Base-by-base conservation (phyloP, 2,888 invertebrate genomes). In the Drosophila demipolita region DNA sequence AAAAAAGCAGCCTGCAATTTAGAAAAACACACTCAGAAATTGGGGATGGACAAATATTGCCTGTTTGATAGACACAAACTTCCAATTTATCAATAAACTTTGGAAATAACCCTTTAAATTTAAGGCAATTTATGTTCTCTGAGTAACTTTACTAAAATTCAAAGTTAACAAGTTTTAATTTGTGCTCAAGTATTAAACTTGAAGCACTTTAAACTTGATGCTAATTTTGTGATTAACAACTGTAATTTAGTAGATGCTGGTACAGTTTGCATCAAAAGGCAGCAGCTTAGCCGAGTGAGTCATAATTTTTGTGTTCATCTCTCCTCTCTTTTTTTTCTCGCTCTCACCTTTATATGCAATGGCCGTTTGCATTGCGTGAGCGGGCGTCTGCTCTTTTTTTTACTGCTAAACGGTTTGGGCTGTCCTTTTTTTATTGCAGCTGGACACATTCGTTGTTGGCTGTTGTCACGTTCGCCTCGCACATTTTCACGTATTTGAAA, bases 401-500 rank as follows among this genome's bases (percentile, higher is more conserved):
- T 86, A 81, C 75, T 81, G 90, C 86, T 82, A 80, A 81, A 83
- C 68, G 77, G 75, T 88, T 80, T 67, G 67, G 53, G 36, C 29
- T 40, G 61, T 64, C 66, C 72, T 52, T 73, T 69, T 55, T 63
- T 63, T 73, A 58, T 75, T 82, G 64, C 73, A 78, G 70, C 66
- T 32, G 59, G 68, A 42, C 65, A 38, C 65, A 76, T 76, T 78
- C 69, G 57, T 73, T 79, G 58, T 32, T 29, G 67, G 59, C 58
- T 71, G 78, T 78, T 69, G 91, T 89, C 89, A 89, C 89, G 89
- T 89, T 66, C 88, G 50, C 33, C 48, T 29, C 60, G 73, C 74
- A 80, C 87, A 90, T 90, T 87, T 90, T 77, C 87, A 87, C 87
- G 87, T 87, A 78, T 85, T 77, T 87, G 73, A 87, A 89, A 87